Evolutionary conservation across 2,888 invertebrate species (phyloP).

Genomic region (Vesta saturnalis): DNA sequence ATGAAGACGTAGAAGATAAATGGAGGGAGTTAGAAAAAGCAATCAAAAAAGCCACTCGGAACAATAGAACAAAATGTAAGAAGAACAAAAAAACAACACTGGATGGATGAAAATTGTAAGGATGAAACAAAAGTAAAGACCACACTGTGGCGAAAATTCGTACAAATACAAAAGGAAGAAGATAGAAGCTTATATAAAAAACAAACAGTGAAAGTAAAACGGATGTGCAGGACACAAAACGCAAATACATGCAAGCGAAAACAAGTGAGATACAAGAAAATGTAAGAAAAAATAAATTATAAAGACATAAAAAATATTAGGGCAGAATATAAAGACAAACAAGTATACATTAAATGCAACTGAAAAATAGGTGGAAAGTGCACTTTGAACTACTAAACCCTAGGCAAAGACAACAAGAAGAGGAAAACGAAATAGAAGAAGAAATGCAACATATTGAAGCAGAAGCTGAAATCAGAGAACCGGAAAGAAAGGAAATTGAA

Average conservation of each 20-base stretch:
- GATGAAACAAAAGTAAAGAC: background rate
- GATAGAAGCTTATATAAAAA: background rate
- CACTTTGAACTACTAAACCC: background rate
- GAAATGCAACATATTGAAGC: background rate
- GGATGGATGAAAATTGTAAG: background rate
- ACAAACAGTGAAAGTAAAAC: conserved; percentile 4
- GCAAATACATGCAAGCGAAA: too few species aligned
- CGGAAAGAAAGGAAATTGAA: background rate
- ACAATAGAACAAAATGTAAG: background rate
- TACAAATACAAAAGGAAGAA: conserved; percentile 7
- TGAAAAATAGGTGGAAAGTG: background rate
- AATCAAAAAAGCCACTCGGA: too few species aligned
- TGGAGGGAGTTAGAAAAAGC: too few species aligned
- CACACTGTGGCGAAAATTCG: too few species aligned
- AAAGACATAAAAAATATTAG: conserved; percentile 9
- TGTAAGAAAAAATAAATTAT: conserved; percentile 5
- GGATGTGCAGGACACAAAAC: too few species aligned
- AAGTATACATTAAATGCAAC: background rate
- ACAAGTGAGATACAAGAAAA: too few species aligned
- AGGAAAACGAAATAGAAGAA: background rate
- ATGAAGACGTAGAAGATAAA: too few species aligned
- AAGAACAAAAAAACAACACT: background rate
- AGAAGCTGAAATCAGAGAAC: conserved; percentile 4
- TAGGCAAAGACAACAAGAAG: too few species aligned
- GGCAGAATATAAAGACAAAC: too few species aligned